Base-by-base conservation (phyloP, 2,113 vertebrate species). In the Spheniscus mendiculus region DNA sequence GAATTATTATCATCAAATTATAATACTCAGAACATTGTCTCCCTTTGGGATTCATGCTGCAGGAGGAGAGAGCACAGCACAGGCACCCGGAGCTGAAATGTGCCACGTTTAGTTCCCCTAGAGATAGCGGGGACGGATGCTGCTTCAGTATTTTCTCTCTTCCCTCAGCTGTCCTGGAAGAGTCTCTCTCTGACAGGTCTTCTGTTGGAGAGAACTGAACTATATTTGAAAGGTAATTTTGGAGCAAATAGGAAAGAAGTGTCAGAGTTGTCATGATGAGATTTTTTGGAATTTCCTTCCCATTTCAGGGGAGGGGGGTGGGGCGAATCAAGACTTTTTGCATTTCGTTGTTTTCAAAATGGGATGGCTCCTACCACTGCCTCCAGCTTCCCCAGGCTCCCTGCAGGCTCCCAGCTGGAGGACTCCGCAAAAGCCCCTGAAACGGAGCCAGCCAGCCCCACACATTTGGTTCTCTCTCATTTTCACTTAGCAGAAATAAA, bases 1-100 rank as follows among this genome's bases (percentile, higher is more conserved):
- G 96, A 95, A 91, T 95, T 95, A 96, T 96, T 96, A 97, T 87
- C 93, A 95, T 97, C 95, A 95, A 97, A 97, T 97, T 97, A 97
- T 59, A 95, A 95, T 3, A 95, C 86, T 97, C 90, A 97, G 96
- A 95, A 96, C 97, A 95, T 58, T 87, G 76, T 42, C 92, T 95
- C 94, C 97, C 95, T 89, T 71, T 91, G 96, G 96, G 93, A 97
- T 88, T 96, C 67, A 49, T 45, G 80, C 90, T 93, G 95, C 95
- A 71, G 83, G n/a, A 93, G 87, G 22, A 96, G 62, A 70, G 80
- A 89, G 92, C 58, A 56, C 38, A 79, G 96, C 53, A 42, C 58
- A 95, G 74, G 90, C 79, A 81, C 76, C 72, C n/a, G 8, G 72
- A 91, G 80, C 72, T 59, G 80, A 52, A 55, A 83, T 61, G 77